Evolutionary conservation across 2,888 invertebrate genomes (phyloP).

Genomic region (Ellobium chinense): DNA sequence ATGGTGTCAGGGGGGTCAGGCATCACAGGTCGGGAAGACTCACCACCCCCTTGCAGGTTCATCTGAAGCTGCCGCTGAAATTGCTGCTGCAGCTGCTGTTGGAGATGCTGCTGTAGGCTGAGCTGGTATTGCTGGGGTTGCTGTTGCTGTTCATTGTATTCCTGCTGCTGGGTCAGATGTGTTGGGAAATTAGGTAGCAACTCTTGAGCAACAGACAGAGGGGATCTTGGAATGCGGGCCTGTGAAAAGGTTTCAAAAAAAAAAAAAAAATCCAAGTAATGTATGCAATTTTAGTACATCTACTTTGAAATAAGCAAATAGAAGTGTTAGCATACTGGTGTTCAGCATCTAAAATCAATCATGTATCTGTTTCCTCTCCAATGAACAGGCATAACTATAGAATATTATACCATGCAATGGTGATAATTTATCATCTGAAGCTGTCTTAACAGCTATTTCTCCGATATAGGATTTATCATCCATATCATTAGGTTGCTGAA

Average conservation of each 20-base stretch:
- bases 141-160: slow-evolving; percentile 23
- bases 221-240: slow-evolving; percentile 49
- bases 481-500: no score
- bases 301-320: no score
- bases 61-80: slow-evolving; percentile 43
- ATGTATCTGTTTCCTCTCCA: no score
- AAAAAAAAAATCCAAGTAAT: background rate
- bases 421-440: no score
- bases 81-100: slow-evolving; percentile 42
- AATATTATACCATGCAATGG: no score
- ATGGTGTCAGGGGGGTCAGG: slow-evolving; percentile 46
- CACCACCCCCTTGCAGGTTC: slow-evolving; percentile 39
- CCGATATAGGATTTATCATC: no score
- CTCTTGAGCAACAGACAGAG: slow-evolving; percentile 50
- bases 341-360: no score
- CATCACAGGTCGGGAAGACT: slow-evolving; percentile 12
- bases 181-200: slow-evolving; percentile 50
- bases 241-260: slow-evolving; percentile 2
- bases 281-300: no score
- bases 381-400: no score
- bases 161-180: slow-evolving; percentile 27
- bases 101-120: slow-evolving; percentile 37
- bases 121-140: slow-evolving; percentile 32
- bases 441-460: no score
- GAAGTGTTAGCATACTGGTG: no score